phyloP scores from a whole-genome alignment of 30 jellyfish, hydroid and myxozoan species.

The Thelohanellus kitauei region DNA sequence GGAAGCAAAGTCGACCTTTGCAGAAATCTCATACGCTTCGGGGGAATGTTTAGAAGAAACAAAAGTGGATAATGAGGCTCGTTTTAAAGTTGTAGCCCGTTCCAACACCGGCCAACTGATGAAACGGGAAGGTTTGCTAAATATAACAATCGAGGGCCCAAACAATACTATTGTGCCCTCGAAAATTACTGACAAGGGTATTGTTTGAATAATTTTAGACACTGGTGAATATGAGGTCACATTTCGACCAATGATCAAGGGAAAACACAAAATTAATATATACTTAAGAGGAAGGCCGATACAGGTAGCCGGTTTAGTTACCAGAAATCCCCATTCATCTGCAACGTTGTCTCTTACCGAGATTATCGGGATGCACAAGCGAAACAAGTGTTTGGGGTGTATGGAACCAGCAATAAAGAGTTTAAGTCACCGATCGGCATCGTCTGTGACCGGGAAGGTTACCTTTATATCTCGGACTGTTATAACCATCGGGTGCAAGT shows the following conservation, averaged over 20 bases:
- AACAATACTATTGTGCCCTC: no score
- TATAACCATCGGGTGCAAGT: slow-evolving; percentile 66
- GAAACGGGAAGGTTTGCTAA: slow-evolving; percentile 48
- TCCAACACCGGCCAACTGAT: slow-evolving; percentile 47
- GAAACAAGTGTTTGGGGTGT: slow-evolving; percentile 82
- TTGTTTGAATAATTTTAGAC: slow-evolving; percentile 24
- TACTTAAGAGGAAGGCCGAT: slow-evolving; percentile 51
- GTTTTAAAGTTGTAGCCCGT: slow-evolving; percentile 43
- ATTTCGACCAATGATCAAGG: slow-evolving; percentile 56
- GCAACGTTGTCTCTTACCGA: slow-evolving; percentile 41
- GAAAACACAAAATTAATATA: slow-evolving; percentile 30
- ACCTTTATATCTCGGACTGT: slow-evolving; percentile 59
- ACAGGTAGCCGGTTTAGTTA: no score
- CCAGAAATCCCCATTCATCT: slow-evolving; percentile 45
- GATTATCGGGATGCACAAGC: slow-evolving; percentile 68
- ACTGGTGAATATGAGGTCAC: slow-evolving; percentile 45
- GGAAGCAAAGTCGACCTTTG: slow-evolving; percentile 62
- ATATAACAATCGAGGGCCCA: slow-evolving; percentile 34
- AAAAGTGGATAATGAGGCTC: slow-evolving; percentile 38
- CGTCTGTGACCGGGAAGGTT: slow-evolving; percentile 79
- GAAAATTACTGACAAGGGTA: no score
- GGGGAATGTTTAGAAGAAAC: slow-evolving; percentile 82
- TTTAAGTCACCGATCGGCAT: slow-evolving; percentile 90
- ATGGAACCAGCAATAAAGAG: slow-evolving; percentile 58
- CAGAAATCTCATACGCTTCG: slow-evolving; percentile 66